Percentiles rank a stretch among this genome's conserved stretches.
These are phyloP conservation scores for Takifugu ocellatus DNA, from an alignment of 2,797 vertebrate species.

Conservation along the genomic window DNA sequence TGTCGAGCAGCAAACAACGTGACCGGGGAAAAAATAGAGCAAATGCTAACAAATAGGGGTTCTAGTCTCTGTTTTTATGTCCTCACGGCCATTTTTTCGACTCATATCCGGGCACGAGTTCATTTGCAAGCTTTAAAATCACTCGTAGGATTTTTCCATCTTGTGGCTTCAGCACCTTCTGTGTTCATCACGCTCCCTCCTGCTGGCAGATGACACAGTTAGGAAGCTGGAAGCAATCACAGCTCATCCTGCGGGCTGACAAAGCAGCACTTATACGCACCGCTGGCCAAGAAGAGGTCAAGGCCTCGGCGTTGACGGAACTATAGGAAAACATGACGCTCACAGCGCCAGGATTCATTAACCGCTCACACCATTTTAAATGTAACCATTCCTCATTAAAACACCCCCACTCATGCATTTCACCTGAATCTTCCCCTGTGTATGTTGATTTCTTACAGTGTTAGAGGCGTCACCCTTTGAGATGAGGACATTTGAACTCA, in stretches of 20 bases:
- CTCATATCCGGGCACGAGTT: no score
- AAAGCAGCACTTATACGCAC: no score
- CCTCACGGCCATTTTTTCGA: background rate
- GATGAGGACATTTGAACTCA: background rate
- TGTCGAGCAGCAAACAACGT: constrained; percentile 50
- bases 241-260: constrained; percentile 34
- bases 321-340: no score
- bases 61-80: background rate
- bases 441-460: background rate
- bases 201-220: constrained; percentile 68
- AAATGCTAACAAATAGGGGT: constrained; percentile 18
- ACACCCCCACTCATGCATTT: no score
- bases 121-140: no score
- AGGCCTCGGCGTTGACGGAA: no score
- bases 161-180: background rate
- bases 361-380: no score
- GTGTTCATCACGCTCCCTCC: constrained; percentile 28
- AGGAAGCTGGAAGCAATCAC: constrained; percentile 42
- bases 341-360: no score
- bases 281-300: no score
- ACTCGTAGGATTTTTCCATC: background rate
- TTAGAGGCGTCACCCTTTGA: background rate
- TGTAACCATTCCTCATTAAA: background rate
- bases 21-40: constrained; percentile 27
- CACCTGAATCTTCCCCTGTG: background rate